Percentiles rank a stretch among this genome's conserved stretches.
phyloP scores from a whole-genome alignment of 2,888 invertebrate genomes.

The Sinodicranocentrus sp. region DNA sequence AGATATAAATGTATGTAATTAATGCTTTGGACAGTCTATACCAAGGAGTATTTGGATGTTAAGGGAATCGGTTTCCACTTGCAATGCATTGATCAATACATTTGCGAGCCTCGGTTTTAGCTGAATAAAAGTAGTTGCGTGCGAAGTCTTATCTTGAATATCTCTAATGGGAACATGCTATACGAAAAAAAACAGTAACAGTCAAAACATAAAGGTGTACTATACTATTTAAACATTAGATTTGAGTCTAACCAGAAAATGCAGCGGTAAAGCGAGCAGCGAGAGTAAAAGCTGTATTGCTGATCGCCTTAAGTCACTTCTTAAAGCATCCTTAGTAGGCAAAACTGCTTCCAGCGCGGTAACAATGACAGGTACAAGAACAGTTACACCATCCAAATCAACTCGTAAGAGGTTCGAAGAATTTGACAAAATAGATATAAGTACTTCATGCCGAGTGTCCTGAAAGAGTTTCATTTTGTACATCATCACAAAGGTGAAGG shows the following conservation, averaged over 20 bases:
- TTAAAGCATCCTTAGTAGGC: slow-evolving; percentile 89
- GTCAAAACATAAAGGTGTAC: slow-evolving; percentile 42
- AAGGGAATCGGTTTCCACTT: slow-evolving; percentile 89
- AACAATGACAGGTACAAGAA: slow-evolving; percentile 93
- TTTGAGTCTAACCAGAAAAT: slow-evolving; percentile 84
- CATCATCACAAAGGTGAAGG: too few relatives aligned
- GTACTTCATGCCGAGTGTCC: slow-evolving; percentile 81
- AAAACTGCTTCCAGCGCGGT: slow-evolving; percentile 94
- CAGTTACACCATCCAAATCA: slow-evolving; percentile 95
- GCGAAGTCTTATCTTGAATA: slow-evolving; percentile 73
- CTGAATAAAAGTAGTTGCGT: slow-evolving; percentile 82
- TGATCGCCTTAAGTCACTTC: slow-evolving; percentile 90
- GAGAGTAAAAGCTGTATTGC: slow-evolving; percentile 95
- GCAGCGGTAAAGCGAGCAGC: slow-evolving; percentile 93
- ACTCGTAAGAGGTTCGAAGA: slow-evolving; percentile 92
- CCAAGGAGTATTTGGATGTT: slow-evolving; percentile 93
- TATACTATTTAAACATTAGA: slow-evolving; percentile 82
- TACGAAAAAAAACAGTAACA: slow-evolving; percentile 50
- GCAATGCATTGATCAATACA: slow-evolving; percentile 89
- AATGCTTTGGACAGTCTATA: slow-evolving; percentile 77
- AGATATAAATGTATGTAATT: too few relatives aligned
- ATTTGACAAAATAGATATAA: slow-evolving; percentile 92
- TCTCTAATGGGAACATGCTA: slow-evolving; percentile 79
- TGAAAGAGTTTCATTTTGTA: slow-evolving; percentile 37
- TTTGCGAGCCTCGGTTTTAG: slow-evolving; percentile 88